These are phyloP conservation scores for Naso thynnoides DNA, from an alignment of 2,797 vertebrate species.

Conservation along the genomic window DNA sequence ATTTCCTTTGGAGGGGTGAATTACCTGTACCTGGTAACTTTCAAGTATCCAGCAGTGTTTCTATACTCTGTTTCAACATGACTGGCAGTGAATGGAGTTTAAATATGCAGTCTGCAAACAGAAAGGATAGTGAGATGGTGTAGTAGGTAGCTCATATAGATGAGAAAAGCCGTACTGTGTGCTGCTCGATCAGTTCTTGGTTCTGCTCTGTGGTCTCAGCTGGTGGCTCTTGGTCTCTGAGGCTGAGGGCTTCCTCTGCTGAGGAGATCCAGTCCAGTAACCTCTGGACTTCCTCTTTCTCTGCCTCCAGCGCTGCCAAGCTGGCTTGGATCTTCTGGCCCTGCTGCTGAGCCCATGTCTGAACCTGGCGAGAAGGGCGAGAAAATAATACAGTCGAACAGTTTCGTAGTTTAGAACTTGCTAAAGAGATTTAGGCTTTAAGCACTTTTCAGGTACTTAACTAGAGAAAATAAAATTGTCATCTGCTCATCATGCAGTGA, in stretches of 20 bases:
- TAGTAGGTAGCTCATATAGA: neutral
- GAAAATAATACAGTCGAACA: no score
- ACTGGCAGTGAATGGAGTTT: no score
- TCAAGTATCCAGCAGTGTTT: no score
- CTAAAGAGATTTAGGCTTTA: no score
- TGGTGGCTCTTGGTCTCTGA: slow-evolving; percentile 85
- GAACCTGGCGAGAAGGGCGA: slow-evolving; percentile 83
- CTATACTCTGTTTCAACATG: no score
- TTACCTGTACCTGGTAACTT: no score
- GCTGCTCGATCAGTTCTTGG: slow-evolving; percentile 86
- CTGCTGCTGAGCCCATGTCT: slow-evolving; percentile 89
- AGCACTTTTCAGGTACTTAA: no score
- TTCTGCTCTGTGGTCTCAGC: slow-evolving; percentile 83
- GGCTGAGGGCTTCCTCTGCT: slow-evolving; percentile 86
- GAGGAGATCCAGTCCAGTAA: slow-evolving; percentile 90
- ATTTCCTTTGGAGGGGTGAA: no score
- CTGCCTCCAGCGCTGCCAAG: slow-evolving; percentile 78
- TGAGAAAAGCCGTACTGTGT: slow-evolving; percentile 74
- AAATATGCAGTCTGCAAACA: no score
- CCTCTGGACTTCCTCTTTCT: slow-evolving; percentile 82
- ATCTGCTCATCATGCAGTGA: neutral
- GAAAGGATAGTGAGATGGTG: neutral
- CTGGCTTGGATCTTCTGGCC: slow-evolving; percentile 81
- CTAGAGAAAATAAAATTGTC: neutral
- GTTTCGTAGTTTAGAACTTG: no score